phyloP scores from a whole-genome alignment of 2,797 vertebrate species.

The Ambastaia sidthimunki region DNA sequence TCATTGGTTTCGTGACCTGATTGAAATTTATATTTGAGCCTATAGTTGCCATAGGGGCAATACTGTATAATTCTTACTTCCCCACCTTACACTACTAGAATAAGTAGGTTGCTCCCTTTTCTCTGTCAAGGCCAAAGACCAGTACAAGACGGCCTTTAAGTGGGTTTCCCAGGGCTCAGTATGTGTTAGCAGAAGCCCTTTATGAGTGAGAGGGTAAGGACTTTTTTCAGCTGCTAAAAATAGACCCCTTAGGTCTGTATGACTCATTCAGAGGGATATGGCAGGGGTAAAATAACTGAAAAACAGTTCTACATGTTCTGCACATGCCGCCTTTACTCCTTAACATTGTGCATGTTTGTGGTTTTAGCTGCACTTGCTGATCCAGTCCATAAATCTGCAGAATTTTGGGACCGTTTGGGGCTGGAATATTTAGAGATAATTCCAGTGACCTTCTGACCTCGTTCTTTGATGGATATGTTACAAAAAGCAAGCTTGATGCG shows the following conservation, averaged over 20 bases:
- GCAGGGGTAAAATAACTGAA: constrained; percentile 39
- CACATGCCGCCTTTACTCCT: constrained; percentile 16
- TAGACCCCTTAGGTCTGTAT: constrained; percentile 53
- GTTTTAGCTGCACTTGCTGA: constrained; percentile 2
- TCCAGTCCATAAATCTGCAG: background rate
- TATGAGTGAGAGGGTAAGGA: constrained; percentile 49
- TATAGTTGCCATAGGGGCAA: background rate
- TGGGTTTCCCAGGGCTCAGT: constrained; percentile 50
- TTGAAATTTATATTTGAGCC: background rate
- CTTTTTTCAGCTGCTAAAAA: constrained; percentile 55
- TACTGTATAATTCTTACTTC: background rate
- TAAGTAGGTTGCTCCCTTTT: background rate
- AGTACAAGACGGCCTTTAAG: constrained; percentile 10
- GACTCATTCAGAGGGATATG: constrained; percentile 50
- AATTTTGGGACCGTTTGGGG: background rate
- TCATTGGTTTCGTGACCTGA: background rate
- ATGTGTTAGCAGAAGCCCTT: constrained; percentile 43
- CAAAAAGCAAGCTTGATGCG: background rate
- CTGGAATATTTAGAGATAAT: background rate
- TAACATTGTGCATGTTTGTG: constrained; percentile 13
- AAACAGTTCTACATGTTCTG: constrained; percentile 20
- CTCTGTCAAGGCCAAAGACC: constrained; percentile 39
- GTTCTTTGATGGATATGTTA: background rate
- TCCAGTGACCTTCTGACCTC: background rate
- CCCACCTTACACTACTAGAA: background rate